Evolutionary conservation across 2,888 invertebrate species (phyloP), one percentile per base, ranked within the genome.

Genomic region (Oligia fasciuncula): DNA sequence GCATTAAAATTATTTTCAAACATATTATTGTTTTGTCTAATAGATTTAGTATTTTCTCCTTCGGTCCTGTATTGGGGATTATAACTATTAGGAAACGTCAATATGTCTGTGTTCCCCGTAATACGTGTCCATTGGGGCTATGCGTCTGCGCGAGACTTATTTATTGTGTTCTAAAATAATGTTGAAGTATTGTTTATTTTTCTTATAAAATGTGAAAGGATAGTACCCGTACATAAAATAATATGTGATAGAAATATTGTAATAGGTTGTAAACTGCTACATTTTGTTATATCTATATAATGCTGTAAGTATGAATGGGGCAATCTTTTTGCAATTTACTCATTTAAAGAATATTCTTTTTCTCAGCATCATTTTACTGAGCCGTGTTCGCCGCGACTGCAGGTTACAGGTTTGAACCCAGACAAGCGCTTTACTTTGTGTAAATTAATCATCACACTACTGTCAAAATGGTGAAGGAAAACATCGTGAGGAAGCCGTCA

Each of bases 1-100:
- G 8, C 0, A 29, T 62, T 5, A 13, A 49, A 29, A 49, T 57
- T 4, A 19, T 62, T 67, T 29, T 46, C 17, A 67, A 68, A 74
- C 0, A 74, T 54, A 43, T 72, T 69, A 8, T 51, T 70, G 23
- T 35, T 69, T 79, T 43, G 13, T 60, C 17, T 19, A 79, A 54
- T 3, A 35, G 43, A 68, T 67, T 40, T 57, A 62, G 67, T 43
- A 65, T 57, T 68, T 73, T 77, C 73, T 77, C 51, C 17, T 60
- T 60, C 67, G 69, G 63, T 80, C 17, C 43, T 77, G 63, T 78
- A 73, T 79, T 67, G 75, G 72, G 87, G 87, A 88, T 90, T 90
- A 88, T 84, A 81, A 80, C 89, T 87, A 89, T 90, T 89, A 90
- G 89, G 79, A 86, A 69, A 85, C 77, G 89, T 89, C 90, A 89